Percentiles rank a stretch among this genome's conserved stretches.
These are phyloP conservation scores for Rhabdophis nuchalis DNA, from an alignment of 2,797 vertebrate genomes.

Conservation along the genomic window DNA sequence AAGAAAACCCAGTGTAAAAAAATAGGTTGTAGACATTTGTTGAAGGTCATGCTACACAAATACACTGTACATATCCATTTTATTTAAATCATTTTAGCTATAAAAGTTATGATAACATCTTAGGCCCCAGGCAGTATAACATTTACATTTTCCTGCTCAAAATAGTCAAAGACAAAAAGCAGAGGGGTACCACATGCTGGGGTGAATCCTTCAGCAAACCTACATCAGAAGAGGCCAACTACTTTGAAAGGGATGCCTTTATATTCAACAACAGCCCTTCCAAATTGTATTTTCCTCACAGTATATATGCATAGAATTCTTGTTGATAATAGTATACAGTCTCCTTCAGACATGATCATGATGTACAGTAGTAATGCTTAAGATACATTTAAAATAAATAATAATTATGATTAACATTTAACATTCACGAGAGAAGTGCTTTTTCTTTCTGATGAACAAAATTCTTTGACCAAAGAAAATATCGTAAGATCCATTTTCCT, in stretches of 20 bases:
- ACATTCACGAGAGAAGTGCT: not conserved
- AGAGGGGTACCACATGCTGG: not conserved
- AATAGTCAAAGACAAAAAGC: not conserved
- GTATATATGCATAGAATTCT: not conserved
- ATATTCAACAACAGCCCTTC: not conserved
- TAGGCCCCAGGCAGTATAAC: not conserved
- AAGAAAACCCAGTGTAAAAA: not conserved
- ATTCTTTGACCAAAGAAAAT: not conserved
- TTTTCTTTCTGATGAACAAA: not conserved
- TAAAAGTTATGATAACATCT: not conserved
- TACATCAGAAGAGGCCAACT: not conserved
- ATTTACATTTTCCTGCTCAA: not conserved
- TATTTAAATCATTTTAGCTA: not conserved
- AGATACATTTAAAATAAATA: not conserved
- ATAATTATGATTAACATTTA: not conserved
- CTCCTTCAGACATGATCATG: not conserved
- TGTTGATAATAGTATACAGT: not conserved
- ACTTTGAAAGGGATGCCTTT: not conserved
- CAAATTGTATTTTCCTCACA: not conserved
- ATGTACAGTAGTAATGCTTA: not conserved
- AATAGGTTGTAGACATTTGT: not conserved
- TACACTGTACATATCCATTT: not conserved
- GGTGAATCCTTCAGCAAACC: not conserved
- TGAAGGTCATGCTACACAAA: not conserved
- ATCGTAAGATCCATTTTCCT: not conserved